These are phyloP conservation scores for Lamellibrachia columna DNA, from an alignment of 2,888 invertebrate genomes.

Conservation along the genomic window DNA sequence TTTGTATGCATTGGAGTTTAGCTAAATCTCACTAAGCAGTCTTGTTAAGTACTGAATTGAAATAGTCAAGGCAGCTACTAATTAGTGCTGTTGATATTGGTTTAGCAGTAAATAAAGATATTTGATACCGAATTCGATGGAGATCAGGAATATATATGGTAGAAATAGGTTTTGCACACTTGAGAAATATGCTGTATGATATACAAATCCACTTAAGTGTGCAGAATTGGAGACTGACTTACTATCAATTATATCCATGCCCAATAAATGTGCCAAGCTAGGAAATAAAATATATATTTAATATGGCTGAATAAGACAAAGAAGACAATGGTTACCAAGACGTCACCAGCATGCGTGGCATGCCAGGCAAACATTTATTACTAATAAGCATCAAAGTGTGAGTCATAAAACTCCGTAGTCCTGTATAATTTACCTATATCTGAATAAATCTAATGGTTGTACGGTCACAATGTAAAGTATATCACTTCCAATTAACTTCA, in stretches of 20 bases:
- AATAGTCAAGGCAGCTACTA: too few relatives aligned
- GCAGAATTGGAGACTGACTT: neutral
- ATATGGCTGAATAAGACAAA: neutral
- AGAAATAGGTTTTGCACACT: too few relatives aligned
- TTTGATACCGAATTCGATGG: too few relatives aligned
- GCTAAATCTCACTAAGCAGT: too few relatives aligned
- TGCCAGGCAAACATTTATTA: constrained; percentile 11
- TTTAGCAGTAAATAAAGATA: too few relatives aligned
- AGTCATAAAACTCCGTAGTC: neutral
- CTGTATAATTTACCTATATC: neutral
- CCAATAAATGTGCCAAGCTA: neutral
- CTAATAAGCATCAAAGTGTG: neutral
- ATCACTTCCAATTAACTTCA: neutral
- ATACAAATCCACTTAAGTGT: neutral
- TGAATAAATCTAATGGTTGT: neutral
- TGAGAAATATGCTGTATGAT: too few relatives aligned
- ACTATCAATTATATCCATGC: neutral
- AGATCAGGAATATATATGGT: too few relatives aligned
- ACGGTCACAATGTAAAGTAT: neutral
- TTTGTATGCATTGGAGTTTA: too few relatives aligned
- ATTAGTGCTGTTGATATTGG: too few relatives aligned
- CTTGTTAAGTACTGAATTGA: too few relatives aligned
- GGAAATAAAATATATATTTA: neutral
- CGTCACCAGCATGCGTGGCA: neutral
- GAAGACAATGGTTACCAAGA: neutral